Conservation (phyloP, 2,797 vertebrate species). For the Anolis apletophallus region DNA sequence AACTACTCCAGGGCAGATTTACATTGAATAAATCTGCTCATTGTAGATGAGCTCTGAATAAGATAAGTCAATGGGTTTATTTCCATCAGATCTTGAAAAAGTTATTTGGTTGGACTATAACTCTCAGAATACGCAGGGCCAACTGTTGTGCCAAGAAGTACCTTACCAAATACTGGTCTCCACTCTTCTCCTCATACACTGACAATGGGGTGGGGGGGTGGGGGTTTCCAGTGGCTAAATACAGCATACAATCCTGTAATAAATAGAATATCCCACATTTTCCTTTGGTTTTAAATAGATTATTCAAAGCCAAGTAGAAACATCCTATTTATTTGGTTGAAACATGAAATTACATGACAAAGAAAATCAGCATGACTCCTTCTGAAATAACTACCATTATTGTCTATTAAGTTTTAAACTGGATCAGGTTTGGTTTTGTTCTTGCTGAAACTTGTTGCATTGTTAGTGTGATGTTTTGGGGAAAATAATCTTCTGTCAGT, state of each 20-base stretch:
- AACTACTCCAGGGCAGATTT: no score
- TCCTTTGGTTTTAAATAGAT: not conserved
- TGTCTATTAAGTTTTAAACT: not conserved
- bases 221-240: not conserved
- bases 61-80: not conserved
- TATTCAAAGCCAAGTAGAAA: not conserved
- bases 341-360: not conserved
- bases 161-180: no score
- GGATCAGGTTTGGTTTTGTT: not conserved
- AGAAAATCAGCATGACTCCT: not conserved
- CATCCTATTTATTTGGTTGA: not conserved
- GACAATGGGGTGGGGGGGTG: not conserved
- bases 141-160: no score
- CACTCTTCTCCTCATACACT: not conserved
- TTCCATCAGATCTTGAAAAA: no score
- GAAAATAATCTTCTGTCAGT: not conserved
- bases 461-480: not conserved
- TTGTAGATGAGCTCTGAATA: not conserved
- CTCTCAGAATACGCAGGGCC: no score
- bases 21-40: no score
- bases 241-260: not conserved
- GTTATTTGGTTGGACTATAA: no score
- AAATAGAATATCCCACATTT: not conserved
- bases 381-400: not conserved
- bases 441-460: constrained; percentile 6